Base-by-base conservation (phyloP, 2,888 invertebrate species). In the Cryptosula pallasiana region DNA sequence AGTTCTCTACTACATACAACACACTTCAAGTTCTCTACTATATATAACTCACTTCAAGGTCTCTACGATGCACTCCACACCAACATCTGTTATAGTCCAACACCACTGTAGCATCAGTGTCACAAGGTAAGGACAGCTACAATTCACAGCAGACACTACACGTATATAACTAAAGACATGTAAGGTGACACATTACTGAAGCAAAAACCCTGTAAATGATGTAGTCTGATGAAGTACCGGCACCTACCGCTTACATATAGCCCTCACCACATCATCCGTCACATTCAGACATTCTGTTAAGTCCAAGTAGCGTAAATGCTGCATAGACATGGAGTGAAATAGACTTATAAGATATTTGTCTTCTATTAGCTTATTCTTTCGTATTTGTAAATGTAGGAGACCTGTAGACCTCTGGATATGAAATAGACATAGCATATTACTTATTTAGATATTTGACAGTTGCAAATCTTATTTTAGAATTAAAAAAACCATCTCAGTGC, bases 31-130 rank as follows among this genome's bases (percentile, higher is more conserved):
- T n/a, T n/a, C n/a, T n/a, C n/a, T n/a, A n/a, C n/a, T n/a, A n/a
- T n/a, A 45, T 45, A 45, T 3, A 27, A 74, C 73, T 72, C 76
- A 80, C 80, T 77, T 73, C 74, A 79, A 80, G 27, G 75, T 75
- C 32, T 77, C 78, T 9, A 79, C 76, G 25, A 80, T 78, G 45
- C 76, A 74, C 13, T 75, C 76, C 23, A 78, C 71, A 16, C 79
- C 79, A 1, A 54, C 74, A 71, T 80, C 80, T 55, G 78, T 78
- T 1, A 80, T 75, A 57, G 76, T 73, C 78, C 78, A 80, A 71
- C 80, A 80, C 80, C 80, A 80, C 32, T 76, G 75, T 27, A 79
- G 72, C 3, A 73, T 72, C 54, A 80, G 72, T 13, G 75, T 71
- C 36, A 69, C 69, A 71, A 80, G 73, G 9, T 70, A 69, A 1